A percentile compares a stretch with the other conserved stretches of the same genome.
Conservation (phyloP, 1,140 invertebrate species). For the Diorhabda elongata region DNA sequence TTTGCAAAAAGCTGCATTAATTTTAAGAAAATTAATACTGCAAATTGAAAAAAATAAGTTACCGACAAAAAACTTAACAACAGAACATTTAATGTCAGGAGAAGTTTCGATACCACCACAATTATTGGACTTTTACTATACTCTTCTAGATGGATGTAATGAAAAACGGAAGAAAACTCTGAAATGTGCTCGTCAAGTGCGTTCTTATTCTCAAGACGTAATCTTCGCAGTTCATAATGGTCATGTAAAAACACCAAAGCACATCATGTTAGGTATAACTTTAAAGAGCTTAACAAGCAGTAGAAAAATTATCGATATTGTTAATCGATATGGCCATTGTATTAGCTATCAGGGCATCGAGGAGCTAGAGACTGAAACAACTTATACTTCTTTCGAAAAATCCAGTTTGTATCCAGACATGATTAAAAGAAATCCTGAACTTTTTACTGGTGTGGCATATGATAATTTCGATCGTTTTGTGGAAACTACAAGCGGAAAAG, state of each 20-base stretch:
- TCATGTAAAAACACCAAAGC: no score
- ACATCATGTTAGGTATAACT: no score
- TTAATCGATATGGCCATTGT: no score
- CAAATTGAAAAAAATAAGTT: constrained; percentile 2
- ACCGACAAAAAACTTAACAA: constrained; percentile 1
- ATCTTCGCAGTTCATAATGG: neutral
- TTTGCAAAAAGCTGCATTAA: constrained; percentile 1
- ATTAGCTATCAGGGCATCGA: constrained; percentile 1
- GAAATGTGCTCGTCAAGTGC: neutral
- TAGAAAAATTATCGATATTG: no score
- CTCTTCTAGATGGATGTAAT: constrained; percentile 2
- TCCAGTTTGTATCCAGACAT: constrained; percentile 35
- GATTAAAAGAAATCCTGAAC: constrained; percentile 25
- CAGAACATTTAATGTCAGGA: constrained; percentile 1
- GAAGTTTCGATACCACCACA: constrained; percentile 4
- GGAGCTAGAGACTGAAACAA: constrained; percentile 32
- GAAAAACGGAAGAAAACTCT: neutral
- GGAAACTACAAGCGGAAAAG: no score
- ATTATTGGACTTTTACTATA: constrained; percentile 4
- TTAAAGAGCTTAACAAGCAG: no score
- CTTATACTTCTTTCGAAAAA: constrained; percentile 22
- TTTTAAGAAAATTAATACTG: constrained; percentile 3
- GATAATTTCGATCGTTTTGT: neutral
- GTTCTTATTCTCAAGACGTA: neutral
- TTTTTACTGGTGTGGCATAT: constrained; percentile 40